Conservation (phyloP, 1,140 invertebrate species). For the Ips nitidus region DNA sequence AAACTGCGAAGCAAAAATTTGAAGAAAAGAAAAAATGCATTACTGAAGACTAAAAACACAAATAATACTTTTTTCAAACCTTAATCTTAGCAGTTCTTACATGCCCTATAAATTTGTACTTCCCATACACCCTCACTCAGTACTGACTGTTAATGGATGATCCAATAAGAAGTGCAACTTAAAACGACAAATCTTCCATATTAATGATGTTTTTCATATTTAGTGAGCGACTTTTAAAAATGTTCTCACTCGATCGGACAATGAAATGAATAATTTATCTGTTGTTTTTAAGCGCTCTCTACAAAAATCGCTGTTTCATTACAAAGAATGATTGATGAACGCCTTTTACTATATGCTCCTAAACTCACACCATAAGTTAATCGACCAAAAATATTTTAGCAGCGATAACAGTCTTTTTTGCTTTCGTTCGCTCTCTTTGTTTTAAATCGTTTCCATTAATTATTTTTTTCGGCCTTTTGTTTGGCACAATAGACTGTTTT, state of each 20-base stretch:
- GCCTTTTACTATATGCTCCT: conserved; percentile 36
- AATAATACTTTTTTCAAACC: too few relatives aligned
- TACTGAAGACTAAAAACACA: too few relatives aligned
- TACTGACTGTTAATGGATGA: too few relatives aligned
- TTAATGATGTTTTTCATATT: conserved; percentile 13
- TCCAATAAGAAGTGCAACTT: too few relatives aligned
- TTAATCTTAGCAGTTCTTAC: too few relatives aligned
- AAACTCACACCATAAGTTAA: conserved; percentile 42
- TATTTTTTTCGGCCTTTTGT: conserved; percentile 10
- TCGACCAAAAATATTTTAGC: conserved; percentile 40
- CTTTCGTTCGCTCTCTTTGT: conserved; percentile 30
- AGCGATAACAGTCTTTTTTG: conserved; percentile 22
- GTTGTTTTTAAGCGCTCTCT: conserved; percentile 23
- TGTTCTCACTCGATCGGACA: conserved; percentile 25
- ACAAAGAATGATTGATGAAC: conserved; percentile 33
- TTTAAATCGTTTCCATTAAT: conserved; percentile 20
- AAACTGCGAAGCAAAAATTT: too few relatives aligned
- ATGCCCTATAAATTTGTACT: too few relatives aligned
- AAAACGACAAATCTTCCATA: background rate
- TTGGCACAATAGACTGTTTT: background rate
- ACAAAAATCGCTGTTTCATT: conserved; percentile 37
- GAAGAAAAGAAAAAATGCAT: too few relatives aligned
- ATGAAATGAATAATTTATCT: conserved; percentile 31
- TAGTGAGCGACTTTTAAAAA: conserved; percentile 34
- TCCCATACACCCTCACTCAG: background rate